Base-by-base conservation (phyloP, 2,113 vertebrate genomes). In the Malaclemys terrapin region DNA sequence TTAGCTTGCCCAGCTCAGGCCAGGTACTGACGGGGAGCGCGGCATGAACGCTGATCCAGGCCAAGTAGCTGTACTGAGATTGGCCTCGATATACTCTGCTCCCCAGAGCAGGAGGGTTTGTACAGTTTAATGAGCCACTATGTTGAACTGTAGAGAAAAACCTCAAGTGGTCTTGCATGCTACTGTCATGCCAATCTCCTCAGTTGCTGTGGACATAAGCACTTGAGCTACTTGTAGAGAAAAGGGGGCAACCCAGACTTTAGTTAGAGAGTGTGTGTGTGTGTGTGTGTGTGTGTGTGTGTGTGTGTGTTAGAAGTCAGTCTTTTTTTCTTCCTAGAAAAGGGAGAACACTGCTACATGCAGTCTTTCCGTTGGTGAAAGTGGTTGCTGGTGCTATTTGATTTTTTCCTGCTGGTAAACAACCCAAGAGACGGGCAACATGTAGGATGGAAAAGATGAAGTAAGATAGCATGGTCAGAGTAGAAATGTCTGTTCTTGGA, bases 261-360 rank as follows among this genome's bases (percentile, higher is more conserved):
- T 84, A 3, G 45, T 45, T 45, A 45, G 42, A 42, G 42, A 45
- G 50, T 16, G 65, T 27, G n/a, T 0, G 0, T 10, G 50, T 16
- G 65, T 27, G n/a, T 0, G 0, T 10, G 45, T 47, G 45, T 7
- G 45, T 45, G 45, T 45, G 45, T 45, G 27, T 50, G 1, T 3
- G 8, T 56, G 42, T 14, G 52, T 72, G 38, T 17, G 75, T 75
- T 91, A 45, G 0, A 20, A 19, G 17, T 69, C 35, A 38, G n/a
- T 82, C 25, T 91, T 8, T 42, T 42, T 52, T 31, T 92, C 42
- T 42, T 35, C 49, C 31, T 19, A 0, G 5, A 53, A 6, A 6
- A 25, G 65, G n/a, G n/a, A 72, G n/a, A 22, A 72, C 17, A 19
- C 65, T 10, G n/a, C 20, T 69, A n/a, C 29, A 1, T 89, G 17